Evolutionary conservation across 2,113 vertebrate species (phyloP), one percentile per base, ranked within the genome.

Genomic region (Proteles cristata): DNA sequence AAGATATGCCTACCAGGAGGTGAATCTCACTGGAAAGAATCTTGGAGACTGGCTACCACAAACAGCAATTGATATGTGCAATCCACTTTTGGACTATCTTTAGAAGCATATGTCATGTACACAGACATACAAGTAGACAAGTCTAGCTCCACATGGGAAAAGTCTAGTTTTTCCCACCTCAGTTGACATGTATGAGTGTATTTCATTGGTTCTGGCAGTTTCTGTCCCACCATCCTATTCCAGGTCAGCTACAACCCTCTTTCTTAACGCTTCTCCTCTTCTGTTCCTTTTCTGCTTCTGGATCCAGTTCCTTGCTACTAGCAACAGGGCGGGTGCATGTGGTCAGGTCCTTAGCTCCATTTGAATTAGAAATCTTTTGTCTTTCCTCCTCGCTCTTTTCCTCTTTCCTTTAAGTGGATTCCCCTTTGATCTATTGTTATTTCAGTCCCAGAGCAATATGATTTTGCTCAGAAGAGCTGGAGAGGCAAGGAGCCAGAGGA

Each of bases 351-450:
- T 81, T 45, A n/a, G 58, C 12, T 91, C 77, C 83, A 39, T 89
- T 71, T 25, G 14, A 94, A 95, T 79, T 83, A 83, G 35, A 88
- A 81, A 35, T 11, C 25, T 80, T 87, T 96, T 89, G 39, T 96
- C 96, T 88, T 93, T 90, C 80, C 81, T 93, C 19, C 16, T 88
- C 88, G 69, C 33, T 88, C 61, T 94, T 83, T 88, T 73, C 33
- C 17, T 88, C 73, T 43, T 55, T 91, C 73, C 35, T 90, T 48
- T 69, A 66, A 84, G 66, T 87, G 86, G 28, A 68, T 96, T 86
- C 68, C 31, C 58, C 48, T 96, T 94, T 95, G 95, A 96, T 93
- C 83, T 90, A 77, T 84, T 95, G 74, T 95, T 92, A 88, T 66
- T 58, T 92, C 14, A 26, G 58, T 92, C 93, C 87, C 94, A 96